Evolutionary conservation across 2,797 vertebrate genomes (phyloP).

Genomic region (Sebastes melanostomus): DNA sequence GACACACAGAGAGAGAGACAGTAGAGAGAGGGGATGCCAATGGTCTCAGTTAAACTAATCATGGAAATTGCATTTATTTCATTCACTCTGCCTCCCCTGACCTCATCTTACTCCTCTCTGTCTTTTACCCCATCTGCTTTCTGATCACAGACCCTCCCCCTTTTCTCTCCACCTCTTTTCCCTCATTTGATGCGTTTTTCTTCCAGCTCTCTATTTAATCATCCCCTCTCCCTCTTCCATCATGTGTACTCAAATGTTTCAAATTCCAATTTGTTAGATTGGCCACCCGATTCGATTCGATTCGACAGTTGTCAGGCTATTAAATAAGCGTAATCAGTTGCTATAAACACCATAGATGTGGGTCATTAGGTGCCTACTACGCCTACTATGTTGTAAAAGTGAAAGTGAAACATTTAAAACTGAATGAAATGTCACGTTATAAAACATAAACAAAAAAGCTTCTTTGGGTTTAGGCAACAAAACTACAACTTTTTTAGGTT

Average conservation of each 20-base stretch:
- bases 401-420: no score
- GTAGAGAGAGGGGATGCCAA: conserved; percentile 26
- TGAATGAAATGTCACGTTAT: no score
- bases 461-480: no score
- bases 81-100: conserved; percentile 42
- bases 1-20: not conserved
- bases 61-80: conserved; percentile 66
- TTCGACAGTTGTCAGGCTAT: no score
- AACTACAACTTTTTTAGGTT: no score
- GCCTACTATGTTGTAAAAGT: no score
- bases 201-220: not conserved
- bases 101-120: conserved; percentile 8
- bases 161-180: not conserved
- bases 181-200: not conserved
- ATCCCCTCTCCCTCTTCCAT: not conserved
- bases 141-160: not conserved
- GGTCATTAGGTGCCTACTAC: no score
- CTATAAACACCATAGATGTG: no score
- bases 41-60: conserved; percentile 66
- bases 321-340: no score
- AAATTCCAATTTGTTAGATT: not conserved
- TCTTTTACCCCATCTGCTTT: conserved; percentile 1
- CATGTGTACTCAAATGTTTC: not conserved
- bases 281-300: no score
- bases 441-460: no score